Base-by-base conservation (phyloP, 2,797 vertebrate genomes). In the Eremophila alpestris region DNA sequence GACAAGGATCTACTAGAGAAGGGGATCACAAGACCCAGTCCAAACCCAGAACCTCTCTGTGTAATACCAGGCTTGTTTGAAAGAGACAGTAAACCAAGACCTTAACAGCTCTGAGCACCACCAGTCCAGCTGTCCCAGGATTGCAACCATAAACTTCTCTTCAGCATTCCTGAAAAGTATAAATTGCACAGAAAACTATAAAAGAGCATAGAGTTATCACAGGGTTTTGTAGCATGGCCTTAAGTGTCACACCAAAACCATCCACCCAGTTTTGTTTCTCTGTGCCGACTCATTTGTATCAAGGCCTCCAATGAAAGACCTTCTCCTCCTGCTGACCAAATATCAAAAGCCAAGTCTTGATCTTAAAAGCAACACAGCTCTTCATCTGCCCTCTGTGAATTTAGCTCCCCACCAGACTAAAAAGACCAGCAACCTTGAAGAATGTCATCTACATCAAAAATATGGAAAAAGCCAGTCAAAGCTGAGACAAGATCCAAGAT, bases 401-500 rank as follows among this genome's bases (percentile, higher is more conserved):
- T 34, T 32, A 75, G 51, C 30, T 74, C 2, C 13, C 73, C 40
- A 68, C 21, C 46, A 67, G 51, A 38, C 56, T 51, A 69, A 40
- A 78, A 83, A 38, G 69, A 87, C 21, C 19, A 45, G 49, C 34
- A 89, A 80, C 83, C n/a, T 46, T 34, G 52, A 65, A 80, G 75
- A 89, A 91, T 40, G 43, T 32, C 2, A 5, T 71, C 81, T 56
- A 83, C 92, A 76, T 81, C 63, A 93, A 82, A 90, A 94, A 55
- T 22, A 83, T 16, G 67, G 74, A 84, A 91, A 83, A 88, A 87
- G 26, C 24, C 38, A 49, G 64, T 87, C 83, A 94, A 89, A 94
- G 86, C 45, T 51, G 70, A 89, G 88, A 76, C 3, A 11, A 93
- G 93, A 90, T 90, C 26, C 27, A 48, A 94, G 90, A 95, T 90